Evolutionary conservation across 92 coral and sea anemone species (phyloP).

Genomic region (Porites evermanni): DNA sequence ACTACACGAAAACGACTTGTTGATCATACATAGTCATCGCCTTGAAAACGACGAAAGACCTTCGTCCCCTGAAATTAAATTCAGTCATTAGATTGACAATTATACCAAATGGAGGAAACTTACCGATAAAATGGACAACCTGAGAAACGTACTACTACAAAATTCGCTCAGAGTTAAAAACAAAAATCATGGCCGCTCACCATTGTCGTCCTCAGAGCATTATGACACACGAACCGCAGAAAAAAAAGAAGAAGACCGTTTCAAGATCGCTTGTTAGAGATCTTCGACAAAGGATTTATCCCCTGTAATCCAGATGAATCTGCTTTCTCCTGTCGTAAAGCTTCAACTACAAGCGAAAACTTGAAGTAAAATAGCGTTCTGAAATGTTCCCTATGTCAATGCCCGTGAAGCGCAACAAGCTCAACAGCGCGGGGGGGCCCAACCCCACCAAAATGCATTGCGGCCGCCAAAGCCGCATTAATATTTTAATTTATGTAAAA

Average conservation of each 20-base stretch:
- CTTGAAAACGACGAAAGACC: slow-evolving; percentile 83
- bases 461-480: slow-evolving; percentile 71
- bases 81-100: slow-evolving; percentile 79
- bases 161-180: slow-evolving; percentile 96
- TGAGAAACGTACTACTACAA: slow-evolving; percentile 67
- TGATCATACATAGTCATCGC: slow-evolving; percentile 99
- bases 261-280: slow-evolving; percentile 77
- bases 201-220: slow-evolving; percentile 99
- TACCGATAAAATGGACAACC: slow-evolving; percentile 21
- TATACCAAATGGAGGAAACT: slow-evolving; percentile 57
- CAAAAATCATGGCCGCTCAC: slow-evolving; percentile 99
- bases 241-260: slow-evolving; percentile 78
- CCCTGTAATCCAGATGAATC: slow-evolving; percentile 66
- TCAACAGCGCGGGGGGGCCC: slow-evolving; percentile 99
- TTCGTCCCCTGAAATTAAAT: slow-evolving; percentile 90
- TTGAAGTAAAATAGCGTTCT: slow-evolving; percentile 93
- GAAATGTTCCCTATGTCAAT: slow-evolving; percentile 98
- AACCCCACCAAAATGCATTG: slow-evolving; percentile 97
- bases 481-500: slow-evolving; percentile 80
- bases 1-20: slow-evolving; percentile 99
- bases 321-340: slow-evolving; percentile 69
- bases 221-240: slow-evolving; percentile 97
- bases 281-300: slow-evolving; percentile 69
- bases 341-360: slow-evolving; percentile 85
- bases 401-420: slow-evolving; percentile 99